Evolutionary conservation across 1,140 invertebrate genomes (phyloP).

Genomic region (Halesus radiatus): DNA sequence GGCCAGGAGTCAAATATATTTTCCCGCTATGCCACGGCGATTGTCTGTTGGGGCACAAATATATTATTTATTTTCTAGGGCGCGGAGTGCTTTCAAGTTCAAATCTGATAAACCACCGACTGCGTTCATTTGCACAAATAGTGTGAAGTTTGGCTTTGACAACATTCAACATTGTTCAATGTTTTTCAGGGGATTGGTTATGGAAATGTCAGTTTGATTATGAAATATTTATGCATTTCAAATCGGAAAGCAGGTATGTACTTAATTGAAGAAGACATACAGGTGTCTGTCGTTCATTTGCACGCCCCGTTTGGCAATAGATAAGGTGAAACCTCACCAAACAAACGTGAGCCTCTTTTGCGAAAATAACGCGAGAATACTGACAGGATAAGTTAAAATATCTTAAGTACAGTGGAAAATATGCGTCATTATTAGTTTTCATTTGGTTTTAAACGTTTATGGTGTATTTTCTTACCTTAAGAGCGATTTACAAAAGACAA

Average conservation of each 20-base stretch:
- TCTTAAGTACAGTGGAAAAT: background rate
- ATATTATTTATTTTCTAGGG: too few species aligned
- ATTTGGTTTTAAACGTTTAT: slow-evolving; percentile 1
- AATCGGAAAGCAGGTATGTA: background rate
- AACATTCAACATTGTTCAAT: too few species aligned
- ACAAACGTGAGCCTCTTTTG: slow-evolving; percentile 22
- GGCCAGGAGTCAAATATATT: too few species aligned
- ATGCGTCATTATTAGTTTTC: background rate
- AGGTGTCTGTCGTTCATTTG: slow-evolving; percentile 46
- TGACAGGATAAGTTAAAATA: background rate
- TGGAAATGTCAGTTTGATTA: too few species aligned
- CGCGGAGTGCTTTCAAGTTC: too few species aligned
- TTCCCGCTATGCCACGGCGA: too few species aligned
- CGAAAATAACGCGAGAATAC: background rate
- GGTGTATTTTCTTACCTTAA: slow-evolving; percentile 38
- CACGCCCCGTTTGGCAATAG: slow-evolving; percentile 41
- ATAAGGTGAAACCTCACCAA: slow-evolving; percentile 43
- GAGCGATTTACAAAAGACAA: slow-evolving; percentile 28
- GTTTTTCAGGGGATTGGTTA: too few species aligned
- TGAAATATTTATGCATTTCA: too few species aligned
- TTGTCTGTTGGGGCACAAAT: too few species aligned
- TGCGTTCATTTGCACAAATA: too few species aligned
- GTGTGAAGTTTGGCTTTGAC: too few species aligned
- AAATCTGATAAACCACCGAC: too few species aligned
- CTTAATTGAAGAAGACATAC: slow-evolving; percentile 47